These are phyloP conservation scores for Pelecanoides urinatrix DNA, from an alignment of 2,113 vertebrate genomes.

Conservation along the genomic window DNA sequence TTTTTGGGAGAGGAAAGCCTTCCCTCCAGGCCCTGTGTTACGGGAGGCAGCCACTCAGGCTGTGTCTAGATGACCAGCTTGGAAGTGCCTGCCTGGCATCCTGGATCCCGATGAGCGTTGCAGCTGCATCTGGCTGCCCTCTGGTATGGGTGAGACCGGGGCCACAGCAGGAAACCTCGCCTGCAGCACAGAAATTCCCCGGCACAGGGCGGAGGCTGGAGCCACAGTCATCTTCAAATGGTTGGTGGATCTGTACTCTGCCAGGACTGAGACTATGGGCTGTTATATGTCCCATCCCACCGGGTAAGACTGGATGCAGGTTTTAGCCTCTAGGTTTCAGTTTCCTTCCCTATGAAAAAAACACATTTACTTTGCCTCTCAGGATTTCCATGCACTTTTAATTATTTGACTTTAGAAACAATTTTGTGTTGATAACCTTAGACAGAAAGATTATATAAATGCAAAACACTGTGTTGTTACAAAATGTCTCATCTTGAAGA, in stretches of 20 bases:
- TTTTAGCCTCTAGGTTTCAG: neutral
- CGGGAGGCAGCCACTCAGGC: neutral
- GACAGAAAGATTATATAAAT: neutral
- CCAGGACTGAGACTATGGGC: neutral
- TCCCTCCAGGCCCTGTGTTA: neutral
- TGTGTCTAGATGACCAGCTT: neutral
- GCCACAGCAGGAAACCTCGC: neutral
- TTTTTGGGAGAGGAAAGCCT: neutral
- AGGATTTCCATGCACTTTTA: neutral
- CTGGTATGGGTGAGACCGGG: rapidly evolving
- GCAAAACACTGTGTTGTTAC: neutral
- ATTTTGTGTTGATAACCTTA: neutral
- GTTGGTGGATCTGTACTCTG: neutral
- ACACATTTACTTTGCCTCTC: neutral
- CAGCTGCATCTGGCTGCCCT: neutral
- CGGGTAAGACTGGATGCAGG: neutral
- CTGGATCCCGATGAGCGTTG: neutral
- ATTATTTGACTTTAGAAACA: neutral
- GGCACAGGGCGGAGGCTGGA: neutral
- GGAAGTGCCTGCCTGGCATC: neutral
- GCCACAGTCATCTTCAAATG: neutral
- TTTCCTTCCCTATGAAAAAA: neutral
- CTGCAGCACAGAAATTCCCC: neutral
- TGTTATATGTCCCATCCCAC: neutral
- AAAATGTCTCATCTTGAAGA: neutral